Conservation (phyloP, 2,888 invertebrate species). For the Agrotis ipsilon region DNA sequence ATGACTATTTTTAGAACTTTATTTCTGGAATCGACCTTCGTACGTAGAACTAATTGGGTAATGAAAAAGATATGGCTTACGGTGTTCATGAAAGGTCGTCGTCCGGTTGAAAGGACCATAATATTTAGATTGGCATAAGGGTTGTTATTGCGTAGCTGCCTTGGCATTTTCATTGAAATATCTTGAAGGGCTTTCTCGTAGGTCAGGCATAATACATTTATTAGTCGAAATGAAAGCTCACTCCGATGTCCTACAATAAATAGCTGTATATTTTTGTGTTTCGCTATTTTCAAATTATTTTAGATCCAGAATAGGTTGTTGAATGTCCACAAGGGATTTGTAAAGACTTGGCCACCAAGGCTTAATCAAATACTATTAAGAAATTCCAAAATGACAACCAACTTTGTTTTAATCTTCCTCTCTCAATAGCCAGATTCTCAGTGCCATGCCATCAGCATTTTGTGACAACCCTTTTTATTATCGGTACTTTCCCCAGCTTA, state of each 20-base stretch:
- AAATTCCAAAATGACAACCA: too few relatives aligned
- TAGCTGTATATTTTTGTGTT: too few relatives aligned
- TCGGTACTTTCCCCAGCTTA: neutral
- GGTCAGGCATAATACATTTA: neutral
- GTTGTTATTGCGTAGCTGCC: neutral
- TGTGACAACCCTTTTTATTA: neutral
- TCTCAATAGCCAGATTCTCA: neutral
- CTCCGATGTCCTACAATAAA: too few relatives aligned
- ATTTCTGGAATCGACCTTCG: constrained; percentile 15
- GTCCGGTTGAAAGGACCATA: neutral
- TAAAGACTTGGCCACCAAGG: too few relatives aligned
- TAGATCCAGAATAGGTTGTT: too few relatives aligned
- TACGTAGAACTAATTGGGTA: neutral
- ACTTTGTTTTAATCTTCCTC: neutral
- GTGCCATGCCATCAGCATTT: neutral
- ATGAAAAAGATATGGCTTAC: neutral
- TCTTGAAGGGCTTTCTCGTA: neutral
- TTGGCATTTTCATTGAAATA: neutral
- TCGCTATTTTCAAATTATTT: too few relatives aligned
- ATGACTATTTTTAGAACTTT: neutral
- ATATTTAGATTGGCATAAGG: neutral
- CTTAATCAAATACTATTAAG: too few relatives aligned
- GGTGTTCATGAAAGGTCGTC: neutral
- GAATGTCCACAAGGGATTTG: too few relatives aligned
- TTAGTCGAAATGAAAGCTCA: neutral